phyloP scores from a whole-genome alignment of 2,797 vertebrate genomes.

The Malurus leucopterus region DNA sequence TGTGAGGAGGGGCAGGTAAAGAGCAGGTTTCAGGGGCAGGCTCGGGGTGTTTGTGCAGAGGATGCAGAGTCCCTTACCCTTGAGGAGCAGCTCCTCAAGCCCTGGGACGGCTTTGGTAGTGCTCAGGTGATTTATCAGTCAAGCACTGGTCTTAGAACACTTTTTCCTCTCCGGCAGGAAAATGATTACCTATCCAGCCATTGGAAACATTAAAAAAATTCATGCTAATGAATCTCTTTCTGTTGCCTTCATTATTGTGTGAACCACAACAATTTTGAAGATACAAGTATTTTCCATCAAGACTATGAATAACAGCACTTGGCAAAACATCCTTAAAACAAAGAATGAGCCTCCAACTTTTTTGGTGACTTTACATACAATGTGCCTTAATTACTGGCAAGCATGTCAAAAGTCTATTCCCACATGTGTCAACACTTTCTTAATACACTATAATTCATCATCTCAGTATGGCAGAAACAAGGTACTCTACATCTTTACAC shows the following conservation, averaged over 20 bases:
- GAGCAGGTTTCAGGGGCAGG: neutral
- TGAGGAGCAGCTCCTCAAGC: neutral
- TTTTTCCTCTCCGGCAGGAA: constrained; percentile 3
- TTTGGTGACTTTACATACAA: constrained; percentile 73
- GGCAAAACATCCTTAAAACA: constrained; percentile 65
- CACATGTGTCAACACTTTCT: constrained; percentile 75
- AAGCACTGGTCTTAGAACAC: neutral
- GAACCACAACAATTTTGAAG: constrained; percentile 71
- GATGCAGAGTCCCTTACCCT: neutral
- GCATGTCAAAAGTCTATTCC: constrained; percentile 69
- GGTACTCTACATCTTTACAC: constrained; percentile 61
- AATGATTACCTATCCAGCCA: constrained; percentile 34
- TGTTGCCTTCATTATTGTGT: constrained; percentile 53
- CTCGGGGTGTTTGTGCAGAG: neutral
- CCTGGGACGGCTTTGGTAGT: neutral
- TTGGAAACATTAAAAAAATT: constrained; percentile 40
- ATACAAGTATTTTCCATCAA: constrained; percentile 75
- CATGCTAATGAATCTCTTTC: constrained; percentile 41
- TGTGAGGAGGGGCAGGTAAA: neutral
- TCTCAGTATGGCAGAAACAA: constrained; percentile 72
- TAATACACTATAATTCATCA: constrained; percentile 76
- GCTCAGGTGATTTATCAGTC: constrained; percentile 45
- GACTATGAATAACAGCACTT: constrained; percentile 71
- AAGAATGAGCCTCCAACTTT: constrained; percentile 67
- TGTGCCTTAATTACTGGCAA: constrained; percentile 77